Conservation (phyloP, 2,888 invertebrate genomes). For the Drosophila eohydei region DNA sequence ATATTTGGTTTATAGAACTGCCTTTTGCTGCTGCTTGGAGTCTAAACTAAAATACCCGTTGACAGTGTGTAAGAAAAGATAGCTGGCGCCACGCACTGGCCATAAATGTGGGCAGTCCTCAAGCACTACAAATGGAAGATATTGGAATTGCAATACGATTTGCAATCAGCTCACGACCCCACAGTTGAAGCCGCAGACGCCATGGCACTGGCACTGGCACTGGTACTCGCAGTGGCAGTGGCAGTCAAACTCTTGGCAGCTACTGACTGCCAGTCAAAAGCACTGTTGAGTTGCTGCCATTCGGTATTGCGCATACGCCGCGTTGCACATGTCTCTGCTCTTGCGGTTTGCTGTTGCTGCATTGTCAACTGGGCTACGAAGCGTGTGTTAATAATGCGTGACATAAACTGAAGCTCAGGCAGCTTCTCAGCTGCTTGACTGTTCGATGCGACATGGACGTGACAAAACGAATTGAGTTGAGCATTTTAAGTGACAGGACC, state of each 20-base stretch:
- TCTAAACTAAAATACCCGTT: background rate
- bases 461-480: conserved; percentile 77
- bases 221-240: conserved; percentile 1
- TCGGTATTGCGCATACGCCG: conserved; percentile 71
- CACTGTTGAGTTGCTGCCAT: conserved; percentile 28
- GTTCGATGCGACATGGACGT: conserved; percentile 60
- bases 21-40: background rate
- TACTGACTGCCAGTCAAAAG: conserved; percentile 19
- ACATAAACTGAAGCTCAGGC: conserved; percentile 68
- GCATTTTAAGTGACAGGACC: conserved; percentile 73
- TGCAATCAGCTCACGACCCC: conserved; percentile 76
- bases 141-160: conserved; percentile 68
- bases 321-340: conserved; percentile 56
- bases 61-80: conserved; percentile 17
- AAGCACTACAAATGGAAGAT: conserved; percentile 31
- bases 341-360: conserved; percentile 13
- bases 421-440: conserved; percentile 49
- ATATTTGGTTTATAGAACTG: background rate
- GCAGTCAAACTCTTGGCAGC: conserved; percentile 6
- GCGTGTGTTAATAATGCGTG: conserved; percentile 80
- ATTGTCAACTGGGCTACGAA: conserved; percentile 37
- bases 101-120: conserved; percentile 34
- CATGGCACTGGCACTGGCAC: conserved; percentile 3
- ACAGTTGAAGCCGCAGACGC: conserved; percentile 36
- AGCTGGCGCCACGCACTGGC: conserved; percentile 21